Evolutionary conservation across 2,113 vertebrate species (phyloP).

Genomic region (Tragelaphus imberbis): DNA sequence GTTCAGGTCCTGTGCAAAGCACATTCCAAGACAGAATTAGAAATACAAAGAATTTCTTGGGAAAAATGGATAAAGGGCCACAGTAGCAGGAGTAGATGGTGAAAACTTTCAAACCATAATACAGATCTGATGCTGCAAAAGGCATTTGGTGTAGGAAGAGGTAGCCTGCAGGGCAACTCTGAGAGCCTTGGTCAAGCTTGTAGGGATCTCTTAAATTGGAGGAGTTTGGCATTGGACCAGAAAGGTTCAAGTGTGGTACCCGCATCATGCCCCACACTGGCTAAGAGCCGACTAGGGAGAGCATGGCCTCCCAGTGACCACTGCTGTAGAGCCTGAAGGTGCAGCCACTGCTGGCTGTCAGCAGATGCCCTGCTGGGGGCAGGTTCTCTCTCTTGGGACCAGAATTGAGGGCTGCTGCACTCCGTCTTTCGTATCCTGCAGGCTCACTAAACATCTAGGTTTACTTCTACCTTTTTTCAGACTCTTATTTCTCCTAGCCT

Average conservation of each 20-base stretch:
- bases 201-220: not conserved
- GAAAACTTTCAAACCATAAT: not conserved
- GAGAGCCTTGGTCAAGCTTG: not conserved
- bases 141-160: not conserved
- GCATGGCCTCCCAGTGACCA: not conserved
- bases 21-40: not conserved
- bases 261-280: not conserved
- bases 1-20: not conserved
- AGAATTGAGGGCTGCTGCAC: not conserved
- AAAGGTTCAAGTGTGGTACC: not conserved
- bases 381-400: not conserved
- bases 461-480: not conserved
- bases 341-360: not conserved
- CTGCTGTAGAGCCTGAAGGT: not conserved
- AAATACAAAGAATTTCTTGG: not conserved
- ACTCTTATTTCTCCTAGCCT: not conserved
- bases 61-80: not conserved
- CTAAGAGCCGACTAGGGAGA: not conserved
- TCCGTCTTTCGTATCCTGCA: not conserved
- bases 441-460: not conserved
- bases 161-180: not conserved
- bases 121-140: not conserved
- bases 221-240: not conserved
- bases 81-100: rapidly evolving
- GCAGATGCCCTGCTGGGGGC: not conserved